Base-by-base conservation (phyloP, 2,797 vertebrate species). In the Euthynnus affinis region DNA sequence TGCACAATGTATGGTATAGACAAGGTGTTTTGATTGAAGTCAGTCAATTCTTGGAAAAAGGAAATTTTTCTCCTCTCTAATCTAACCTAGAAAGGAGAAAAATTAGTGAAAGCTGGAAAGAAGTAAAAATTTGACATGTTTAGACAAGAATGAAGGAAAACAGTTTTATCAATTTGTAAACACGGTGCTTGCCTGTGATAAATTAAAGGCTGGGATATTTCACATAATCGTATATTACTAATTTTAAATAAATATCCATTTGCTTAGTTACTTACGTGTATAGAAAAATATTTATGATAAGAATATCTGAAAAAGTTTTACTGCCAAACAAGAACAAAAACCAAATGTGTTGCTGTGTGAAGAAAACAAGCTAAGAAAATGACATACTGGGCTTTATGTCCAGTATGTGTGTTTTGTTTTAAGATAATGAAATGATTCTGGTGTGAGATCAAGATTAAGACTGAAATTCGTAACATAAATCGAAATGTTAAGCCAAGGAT, bases 1-100 rank as follows among this genome's bases (percentile, higher is more conserved):
- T 78, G 58, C 51, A 20, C 32, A 72, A 17, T 71, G n/a, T 69
- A 20, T 63, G 37, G 3, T 9, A 73, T 63, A 37, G 51, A 48
- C 52, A 79, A 51, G 56, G 9, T 55, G 58, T 81, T 80, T 67
- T 60, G 44, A 56, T 57, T 44, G 53, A 55, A 42, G 3, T 56
- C n/a, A 15, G 25, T 53, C 3, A 67, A 14, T 71, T 55, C 18
- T 56, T 49, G 2, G 18, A 49, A 49, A 9, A 49, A 49, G 46
- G 9, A 49, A 49, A 49, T 8, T 2, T 8, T 20, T 49, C 18
- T 49, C 18, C 7, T 49, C n/a, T 20, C 46, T 49, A 18, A 20
- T 20, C 6, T 49, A 29, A 29, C 8, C 7, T 18, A 49, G 46
- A 9, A 18, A 49, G 7, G 17, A 58, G 29, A 75, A 20, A 27